Evolutionary conservation across 2,113 vertebrate genomes (phyloP), one percentile per base, ranked within the genome.

Genomic region (Bubo blakistoni): DNA sequence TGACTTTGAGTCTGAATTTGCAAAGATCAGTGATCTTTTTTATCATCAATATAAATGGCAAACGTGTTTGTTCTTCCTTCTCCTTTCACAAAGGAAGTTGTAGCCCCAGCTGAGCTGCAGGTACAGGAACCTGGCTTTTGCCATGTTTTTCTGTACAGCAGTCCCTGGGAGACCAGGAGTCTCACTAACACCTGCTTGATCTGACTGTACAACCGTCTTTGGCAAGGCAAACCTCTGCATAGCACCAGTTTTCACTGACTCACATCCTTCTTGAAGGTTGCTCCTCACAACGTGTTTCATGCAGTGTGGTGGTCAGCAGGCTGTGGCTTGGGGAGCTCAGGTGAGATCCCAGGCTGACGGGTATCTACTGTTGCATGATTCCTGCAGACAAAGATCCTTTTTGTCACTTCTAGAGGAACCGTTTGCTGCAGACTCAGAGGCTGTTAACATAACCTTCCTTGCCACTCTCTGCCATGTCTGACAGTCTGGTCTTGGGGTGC

Each of bases 211-310:
- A 22, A 11, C 7, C 38, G 29, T 22, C 16, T 46, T 76, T 4
- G 5, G n/a, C 12, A 42, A 38, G 57, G 29, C 57, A 83, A 86
- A 54, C 2, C 71, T 54, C n/a, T 71, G 34, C 46, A 44, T 12
- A 38, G 20, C 16, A 44, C 8, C 47, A 12, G 24, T 65, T 86
- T 49, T 34, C 36, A 57, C 8, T 34, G 27, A 11, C 18, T 83
- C 20, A 8, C 27, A 16, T 24, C 30, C 24, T 30, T 13, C 38
- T 49, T 21, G 6, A 24, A 29, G 27, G 42, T 34, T 30, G 2
- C 29, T 79, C 57, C 13, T 55, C 54, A 13, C 55, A 46, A 38
- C 0, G 0, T 1, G 2, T 24, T 18, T 34, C 58, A 17, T 20
- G 14, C 16, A 42, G 38, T 1, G 1, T 7, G 4, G 34, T 21